Evolutionary conservation across 2,113 vertebrate species (phyloP), one percentile per base, ranked within the genome.

Genomic region (Cyanistes caeruleus): DNA sequence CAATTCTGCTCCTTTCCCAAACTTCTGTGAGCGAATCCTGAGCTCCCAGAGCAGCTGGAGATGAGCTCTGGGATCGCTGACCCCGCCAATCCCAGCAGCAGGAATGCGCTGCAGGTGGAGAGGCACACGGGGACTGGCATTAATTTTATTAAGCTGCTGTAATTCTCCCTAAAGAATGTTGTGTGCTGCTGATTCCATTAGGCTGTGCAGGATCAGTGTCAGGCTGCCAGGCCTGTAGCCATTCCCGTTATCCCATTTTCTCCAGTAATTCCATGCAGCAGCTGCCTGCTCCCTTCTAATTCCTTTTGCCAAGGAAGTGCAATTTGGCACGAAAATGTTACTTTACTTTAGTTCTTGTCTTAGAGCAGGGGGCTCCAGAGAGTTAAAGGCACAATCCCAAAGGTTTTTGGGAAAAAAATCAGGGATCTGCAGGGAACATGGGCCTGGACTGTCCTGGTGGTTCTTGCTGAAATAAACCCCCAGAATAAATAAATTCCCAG

Each of bases 11-110:
- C 4, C 49, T 87, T 27, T 44, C 60, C 67, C 4, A 0, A n/a
- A 2, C 21, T 33, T 10, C 64, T 1, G 2, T 3, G 56, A 39
- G 39, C 21, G 64, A 14, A n/a, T 46, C 14, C 2, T 1, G 15
- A 31, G 48, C 33, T 33, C 49, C 28, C 49, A 3, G 46, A 21
- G 21, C 9, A 2, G 10, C 2, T 21, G 49, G n/a, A 33, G 49
- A 33, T 18, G 13, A 27, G 5, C 11, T 18, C 46, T 9, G 27
- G 19, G 41, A 14, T 62, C 35, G 37, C 33, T 28, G 8, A 1
- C 5, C 39, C 88, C 78, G 4, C 14, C 28, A 20, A 51, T 79
- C 64, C 79, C 67, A 15, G 24, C 69, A 24, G 51, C 53, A 52
- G 70, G 55, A 16, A 48, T 5, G 19, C 4, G 5, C 35, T 6